phyloP scores from a whole-genome alignment of 1,140 invertebrate genomes.

The Physella acuta region DNA sequence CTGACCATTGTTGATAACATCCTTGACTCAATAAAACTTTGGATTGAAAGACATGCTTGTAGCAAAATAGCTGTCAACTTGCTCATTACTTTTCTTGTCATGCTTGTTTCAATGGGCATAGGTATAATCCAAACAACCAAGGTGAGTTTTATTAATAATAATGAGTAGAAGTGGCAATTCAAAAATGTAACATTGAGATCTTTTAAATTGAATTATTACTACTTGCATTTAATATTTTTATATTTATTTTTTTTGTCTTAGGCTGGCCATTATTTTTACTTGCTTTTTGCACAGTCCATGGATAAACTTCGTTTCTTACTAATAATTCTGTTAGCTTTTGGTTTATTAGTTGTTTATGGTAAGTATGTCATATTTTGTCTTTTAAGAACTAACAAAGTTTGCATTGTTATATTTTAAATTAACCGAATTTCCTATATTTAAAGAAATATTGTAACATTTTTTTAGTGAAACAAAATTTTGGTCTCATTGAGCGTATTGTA shows the following conservation, averaged over 20 bases:
- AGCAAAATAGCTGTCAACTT: conserved; percentile 43
- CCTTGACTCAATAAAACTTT: conserved; percentile 39
- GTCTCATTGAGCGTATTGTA: conserved; percentile 39
- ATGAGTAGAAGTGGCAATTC: no score
- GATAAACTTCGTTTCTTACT: conserved; percentile 43
- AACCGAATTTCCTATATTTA: background rate
- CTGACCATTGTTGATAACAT: conserved; percentile 51
- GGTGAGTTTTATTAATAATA: conserved; percentile 36
- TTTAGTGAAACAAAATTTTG: conserved; percentile 44
- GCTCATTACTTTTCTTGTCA: conserved; percentile 44
- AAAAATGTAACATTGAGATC: background rate
- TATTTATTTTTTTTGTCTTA: conserved; percentile 28
- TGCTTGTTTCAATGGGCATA: conserved; percentile 39
- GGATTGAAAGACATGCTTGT: conserved; percentile 39
- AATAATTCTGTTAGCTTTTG: conserved; percentile 43
- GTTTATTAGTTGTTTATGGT: conserved; percentile 50
- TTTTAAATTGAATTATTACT: background rate
- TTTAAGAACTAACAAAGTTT: no score
- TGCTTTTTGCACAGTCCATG: conserved; percentile 43
- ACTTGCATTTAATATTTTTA: background rate
- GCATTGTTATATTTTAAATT: no score
- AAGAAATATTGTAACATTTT: background rate
- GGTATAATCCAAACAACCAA: conserved; percentile 48
- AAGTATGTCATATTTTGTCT: no score
- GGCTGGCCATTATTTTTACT: conserved; percentile 49